Percentiles rank a stretch among this genome's conserved stretches.
phyloP scores from a whole-genome alignment of 2,797 vertebrate species.

The Platalea minor region DNA sequence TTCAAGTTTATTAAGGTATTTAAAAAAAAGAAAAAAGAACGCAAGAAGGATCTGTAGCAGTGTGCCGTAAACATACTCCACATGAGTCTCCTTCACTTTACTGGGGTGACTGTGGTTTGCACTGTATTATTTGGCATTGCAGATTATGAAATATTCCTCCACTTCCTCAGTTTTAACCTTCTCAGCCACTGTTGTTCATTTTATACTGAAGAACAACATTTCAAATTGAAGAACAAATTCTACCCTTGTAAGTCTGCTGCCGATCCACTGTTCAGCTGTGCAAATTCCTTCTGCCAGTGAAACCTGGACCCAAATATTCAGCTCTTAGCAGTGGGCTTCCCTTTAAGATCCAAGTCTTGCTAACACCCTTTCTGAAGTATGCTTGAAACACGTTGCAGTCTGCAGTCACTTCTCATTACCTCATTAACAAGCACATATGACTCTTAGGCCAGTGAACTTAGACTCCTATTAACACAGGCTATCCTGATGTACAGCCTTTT shows the following conservation, averaged over 20 bases:
- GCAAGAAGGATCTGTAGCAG: neutral
- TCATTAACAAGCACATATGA: neutral
- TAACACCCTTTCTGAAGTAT: neutral
- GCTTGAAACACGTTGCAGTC: neutral
- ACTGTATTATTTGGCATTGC: neutral
- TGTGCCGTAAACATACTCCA: neutral
- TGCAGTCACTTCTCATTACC: neutral
- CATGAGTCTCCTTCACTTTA: neutral
- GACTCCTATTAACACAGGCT: neutral
- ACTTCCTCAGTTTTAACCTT: conserved; percentile 2
- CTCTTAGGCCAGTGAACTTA: neutral
- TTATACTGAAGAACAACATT: neutral
- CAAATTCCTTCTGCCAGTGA: neutral
- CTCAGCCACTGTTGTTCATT: neutral
- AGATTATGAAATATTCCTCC: neutral
- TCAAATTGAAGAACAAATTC: neutral
- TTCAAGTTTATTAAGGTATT: neutral
- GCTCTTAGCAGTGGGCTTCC: neutral
- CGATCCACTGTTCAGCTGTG: neutral
- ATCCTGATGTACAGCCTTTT: neutral
- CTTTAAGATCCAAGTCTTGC: neutral
- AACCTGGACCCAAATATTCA: neutral
- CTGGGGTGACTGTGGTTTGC: neutral
- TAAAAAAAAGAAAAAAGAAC: neutral
- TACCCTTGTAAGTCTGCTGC: neutral